These are phyloP conservation scores for Bubo bubo DNA, from an alignment of 2,113 vertebrate species.

Conservation along the genomic window DNA sequence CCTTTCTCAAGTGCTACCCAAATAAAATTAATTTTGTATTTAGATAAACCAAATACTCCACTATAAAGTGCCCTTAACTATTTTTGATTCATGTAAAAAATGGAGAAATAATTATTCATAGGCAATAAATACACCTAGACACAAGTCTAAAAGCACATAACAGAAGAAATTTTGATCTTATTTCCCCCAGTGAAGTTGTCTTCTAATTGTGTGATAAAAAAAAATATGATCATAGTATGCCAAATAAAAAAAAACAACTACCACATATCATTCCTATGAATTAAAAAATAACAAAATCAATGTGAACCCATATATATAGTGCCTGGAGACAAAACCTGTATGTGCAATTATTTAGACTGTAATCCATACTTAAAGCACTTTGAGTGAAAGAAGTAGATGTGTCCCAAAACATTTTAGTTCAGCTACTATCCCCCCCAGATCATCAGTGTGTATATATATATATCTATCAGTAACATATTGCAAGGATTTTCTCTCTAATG, in stretches of 20 bases:
- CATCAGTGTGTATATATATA: background rate
- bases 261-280: background rate
- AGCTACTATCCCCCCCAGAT: background rate
- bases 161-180: background rate
- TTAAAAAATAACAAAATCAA: background rate
- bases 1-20: background rate
- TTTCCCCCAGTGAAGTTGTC: background rate
- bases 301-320: background rate
- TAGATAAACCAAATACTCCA: background rate
- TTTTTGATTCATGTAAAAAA: background rate
- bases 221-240: background rate
- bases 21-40: background rate
- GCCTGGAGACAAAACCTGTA: background rate
- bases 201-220: background rate
- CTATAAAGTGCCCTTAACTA: fast-evolving
- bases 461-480: background rate
- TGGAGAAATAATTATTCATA: background rate
- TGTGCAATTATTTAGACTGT: background rate
- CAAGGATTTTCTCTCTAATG: background rate
- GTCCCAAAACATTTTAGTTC: background rate
- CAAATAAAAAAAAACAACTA: background rate
- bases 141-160: background rate
- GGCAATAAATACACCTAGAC: background rate
- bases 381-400: background rate
- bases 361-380: background rate